A percentile compares a stretch with the other conserved stretches of the same genome.
Conservation (phyloP, 2,797 vertebrate species). For the Lycodopsis pacificus region DNA sequence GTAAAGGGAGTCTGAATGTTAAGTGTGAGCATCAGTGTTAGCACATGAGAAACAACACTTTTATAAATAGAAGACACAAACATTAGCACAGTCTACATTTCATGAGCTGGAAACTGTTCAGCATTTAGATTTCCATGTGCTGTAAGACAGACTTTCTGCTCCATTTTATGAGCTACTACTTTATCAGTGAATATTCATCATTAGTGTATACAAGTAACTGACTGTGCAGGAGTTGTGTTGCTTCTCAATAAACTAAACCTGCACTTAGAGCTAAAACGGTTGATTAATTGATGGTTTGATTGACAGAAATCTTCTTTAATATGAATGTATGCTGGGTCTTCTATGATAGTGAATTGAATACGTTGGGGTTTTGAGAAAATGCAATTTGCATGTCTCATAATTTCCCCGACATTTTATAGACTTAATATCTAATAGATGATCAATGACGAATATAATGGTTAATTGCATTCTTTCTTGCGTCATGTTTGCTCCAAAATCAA, state of each 20-base stretch:
- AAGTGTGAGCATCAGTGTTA: background rate
- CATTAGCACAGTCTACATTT: background rate
- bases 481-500: background rate
- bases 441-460: background rate
- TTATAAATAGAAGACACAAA: background rate
- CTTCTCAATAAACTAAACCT: background rate
- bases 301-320: background rate
- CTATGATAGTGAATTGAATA: background rate
- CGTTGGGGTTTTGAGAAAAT: background rate
- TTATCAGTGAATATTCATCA: background rate
- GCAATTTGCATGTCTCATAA: background rate
- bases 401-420: background rate
- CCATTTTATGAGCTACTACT: background rate
- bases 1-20: background rate
- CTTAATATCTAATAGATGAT: background rate
- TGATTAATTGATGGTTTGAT: too few relatives aligned
- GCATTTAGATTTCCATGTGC: too few relatives aligned
- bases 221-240: background rate
- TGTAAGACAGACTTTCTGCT: background rate
- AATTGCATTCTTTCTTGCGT: background rate
- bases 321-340: background rate
- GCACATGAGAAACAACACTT: background rate
- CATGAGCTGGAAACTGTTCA: background rate
- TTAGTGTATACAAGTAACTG: background rate
- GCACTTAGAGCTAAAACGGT: too few relatives aligned